Conservation (phyloP, 1,140 invertebrate species). For the Philaenus spumarius region DNA sequence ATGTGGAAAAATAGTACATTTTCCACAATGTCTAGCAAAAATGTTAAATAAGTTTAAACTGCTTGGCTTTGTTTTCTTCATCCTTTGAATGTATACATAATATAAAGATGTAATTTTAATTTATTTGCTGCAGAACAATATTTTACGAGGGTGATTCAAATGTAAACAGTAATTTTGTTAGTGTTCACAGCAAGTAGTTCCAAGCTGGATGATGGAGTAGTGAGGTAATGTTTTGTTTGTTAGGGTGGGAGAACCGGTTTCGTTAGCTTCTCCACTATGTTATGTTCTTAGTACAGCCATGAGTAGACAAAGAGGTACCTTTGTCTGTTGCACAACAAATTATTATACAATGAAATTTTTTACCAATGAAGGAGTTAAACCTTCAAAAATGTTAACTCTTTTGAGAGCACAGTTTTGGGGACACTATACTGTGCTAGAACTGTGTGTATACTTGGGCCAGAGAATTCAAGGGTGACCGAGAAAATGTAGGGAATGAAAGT, state of each 20-base stretch:
- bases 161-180: slow-evolving; percentile 8
- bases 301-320: background rate
- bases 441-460: slow-evolving; percentile 6
- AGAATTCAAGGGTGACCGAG: background rate
- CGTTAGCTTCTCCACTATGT: background rate
- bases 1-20: too few relatives aligned
- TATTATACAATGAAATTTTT: slow-evolving; percentile 2
- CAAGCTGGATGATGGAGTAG: background rate
- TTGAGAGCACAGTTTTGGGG: slow-evolving; percentile 13
- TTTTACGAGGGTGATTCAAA: background rate
- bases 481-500: slow-evolving; percentile 7
- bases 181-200: background rate
- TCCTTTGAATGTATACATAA: too few relatives aligned
- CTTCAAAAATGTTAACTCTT: background rate
- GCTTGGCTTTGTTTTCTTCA: too few relatives aligned
- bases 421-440: slow-evolving; percentile 1
- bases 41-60: too few relatives aligned
- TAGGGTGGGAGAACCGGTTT: too few relatives aligned
- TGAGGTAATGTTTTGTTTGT: background rate
- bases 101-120: too few relatives aligned
- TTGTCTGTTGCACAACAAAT: slow-evolving; percentile 1
- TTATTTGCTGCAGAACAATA: too few relatives aligned
- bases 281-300: background rate
- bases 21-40: too few relatives aligned
- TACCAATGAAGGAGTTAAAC: slow-evolving; percentile 1